These are phyloP conservation scores for Geophilus truncorum DNA, from an alignment of 2,888 invertebrate genomes.

Conservation along the genomic window DNA sequence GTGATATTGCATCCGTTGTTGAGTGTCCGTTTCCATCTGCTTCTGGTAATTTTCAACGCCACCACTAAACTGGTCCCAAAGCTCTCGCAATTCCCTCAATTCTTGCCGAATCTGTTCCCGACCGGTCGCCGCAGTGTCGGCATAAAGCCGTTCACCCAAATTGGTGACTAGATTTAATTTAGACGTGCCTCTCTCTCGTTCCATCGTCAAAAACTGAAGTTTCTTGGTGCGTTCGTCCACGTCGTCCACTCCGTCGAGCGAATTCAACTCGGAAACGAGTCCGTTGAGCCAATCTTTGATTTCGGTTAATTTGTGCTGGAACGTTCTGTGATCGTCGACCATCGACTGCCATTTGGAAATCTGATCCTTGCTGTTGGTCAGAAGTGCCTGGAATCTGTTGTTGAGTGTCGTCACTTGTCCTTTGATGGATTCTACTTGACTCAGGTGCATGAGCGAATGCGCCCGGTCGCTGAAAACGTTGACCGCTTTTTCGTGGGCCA, in stretches of 20 bases:
- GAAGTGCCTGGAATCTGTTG: constrained; percentile 56
- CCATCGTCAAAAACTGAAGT: constrained; percentile 53
- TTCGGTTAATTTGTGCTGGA: constrained; percentile 67
- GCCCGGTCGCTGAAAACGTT: constrained; percentile 84
- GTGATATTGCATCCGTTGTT: constrained; percentile 78
- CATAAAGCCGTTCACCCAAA: constrained; percentile 81
- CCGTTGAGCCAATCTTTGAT: constrained; percentile 72
- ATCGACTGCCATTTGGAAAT: constrained; percentile 76
- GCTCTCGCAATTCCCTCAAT: constrained; percentile 69
- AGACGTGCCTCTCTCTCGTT: constrained; percentile 77
- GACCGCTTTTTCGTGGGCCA: constrained; percentile 74
- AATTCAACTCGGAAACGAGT: constrained; percentile 65
- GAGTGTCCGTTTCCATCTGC: constrained; percentile 71
- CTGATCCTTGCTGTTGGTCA: constrained; percentile 57
- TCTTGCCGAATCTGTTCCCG: constrained; percentile 83
- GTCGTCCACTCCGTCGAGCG: constrained; percentile 43
- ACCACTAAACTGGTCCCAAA: constrained; percentile 83
- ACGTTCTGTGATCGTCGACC: constrained; percentile 75
- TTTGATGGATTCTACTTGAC: constrained; percentile 78
- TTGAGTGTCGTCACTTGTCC: constrained; percentile 84
- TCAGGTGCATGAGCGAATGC: constrained; percentile 75
- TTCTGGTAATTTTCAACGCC: constrained; percentile 78
- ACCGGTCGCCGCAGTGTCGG: constrained; percentile 86
- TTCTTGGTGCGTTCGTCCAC: constrained; percentile 39
- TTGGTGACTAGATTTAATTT: constrained; percentile 67